Evolutionary conservation across 1,140 invertebrate species (phyloP).

Genomic region (Galleria mellonella): DNA sequence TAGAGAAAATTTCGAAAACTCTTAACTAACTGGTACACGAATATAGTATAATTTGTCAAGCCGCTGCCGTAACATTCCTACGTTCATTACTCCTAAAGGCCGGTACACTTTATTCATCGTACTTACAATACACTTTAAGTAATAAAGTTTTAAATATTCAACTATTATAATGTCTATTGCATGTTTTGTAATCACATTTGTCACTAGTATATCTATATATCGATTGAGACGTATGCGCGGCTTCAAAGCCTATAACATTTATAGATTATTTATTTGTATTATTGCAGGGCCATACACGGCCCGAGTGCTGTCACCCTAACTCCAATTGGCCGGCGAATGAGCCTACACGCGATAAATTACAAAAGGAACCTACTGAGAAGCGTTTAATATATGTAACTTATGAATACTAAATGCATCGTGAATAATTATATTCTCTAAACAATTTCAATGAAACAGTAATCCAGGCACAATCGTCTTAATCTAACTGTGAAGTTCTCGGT

Average conservation of each 20-base stretch:
- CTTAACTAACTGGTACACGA: conserved; percentile 51
- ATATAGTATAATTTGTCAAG: conserved; percentile 43
- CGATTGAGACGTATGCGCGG: too few species aligned
- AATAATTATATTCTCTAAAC: conserved; percentile 2
- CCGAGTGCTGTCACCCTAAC: too few species aligned
- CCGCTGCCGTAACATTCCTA: conserved; percentile 50
- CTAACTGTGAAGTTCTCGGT: conserved; percentile 12
- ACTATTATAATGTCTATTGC: conserved; percentile 52
- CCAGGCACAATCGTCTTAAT: conserved; percentile 36
- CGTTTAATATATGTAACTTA: conserved; percentile 12
- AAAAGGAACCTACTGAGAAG: neutral
- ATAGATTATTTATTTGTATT: too few species aligned
- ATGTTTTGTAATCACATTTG: conserved; percentile 41
- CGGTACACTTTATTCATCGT: conserved; percentile 54
- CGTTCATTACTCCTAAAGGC: conserved; percentile 61
- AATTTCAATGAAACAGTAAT: conserved; percentile 12
- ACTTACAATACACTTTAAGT: conserved; percentile 64
- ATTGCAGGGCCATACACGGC: too few species aligned
- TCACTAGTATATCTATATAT: too few species aligned
- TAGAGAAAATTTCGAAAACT: conserved; percentile 65
- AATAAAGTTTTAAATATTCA: conserved; percentile 63
- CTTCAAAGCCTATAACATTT: too few species aligned
- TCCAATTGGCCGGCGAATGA: too few species aligned
- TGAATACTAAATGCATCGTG: conserved; percentile 21
- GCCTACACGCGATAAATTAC: too few species aligned